Conservation (phyloP, 1,140 invertebrate species). For the Helicoverpa zea region DNA sequence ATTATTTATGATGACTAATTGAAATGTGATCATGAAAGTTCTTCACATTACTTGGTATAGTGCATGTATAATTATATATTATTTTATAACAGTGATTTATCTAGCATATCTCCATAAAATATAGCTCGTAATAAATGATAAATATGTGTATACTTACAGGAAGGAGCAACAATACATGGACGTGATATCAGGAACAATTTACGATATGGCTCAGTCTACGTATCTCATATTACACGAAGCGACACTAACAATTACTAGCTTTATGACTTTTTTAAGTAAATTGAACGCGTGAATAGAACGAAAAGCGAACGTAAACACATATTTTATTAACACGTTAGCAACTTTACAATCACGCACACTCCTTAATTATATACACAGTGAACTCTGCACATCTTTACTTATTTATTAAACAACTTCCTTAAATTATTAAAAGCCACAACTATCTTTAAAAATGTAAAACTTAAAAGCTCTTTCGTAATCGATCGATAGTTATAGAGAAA, state of each 20-base stretch:
- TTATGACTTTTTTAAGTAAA: constrained; percentile 57
- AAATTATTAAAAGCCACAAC: constrained; percentile 46
- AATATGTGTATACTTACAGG: constrained; percentile 74
- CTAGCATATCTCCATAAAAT: neutral
- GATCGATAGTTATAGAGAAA: constrained; percentile 83
- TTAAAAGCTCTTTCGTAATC: constrained; percentile 81
- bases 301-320: constrained; percentile 63
- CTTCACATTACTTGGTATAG: neutral
- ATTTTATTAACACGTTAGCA: constrained; percentile 60
- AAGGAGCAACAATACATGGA: constrained; percentile 86
- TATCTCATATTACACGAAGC: constrained; percentile 54
- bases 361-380: constrained; percentile 24
- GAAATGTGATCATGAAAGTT: neutral
- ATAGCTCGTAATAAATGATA: neutral
- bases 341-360: constrained; percentile 42
- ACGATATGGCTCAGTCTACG: constrained; percentile 51
- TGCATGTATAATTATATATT: neutral
- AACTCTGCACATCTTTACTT: constrained; percentile 24
- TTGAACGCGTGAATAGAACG: constrained; percentile 54
- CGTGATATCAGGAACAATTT: constrained; percentile 72
- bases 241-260: constrained; percentile 45
- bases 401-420: constrained; percentile 28
- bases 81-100: neutral
- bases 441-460: constrained; percentile 57
- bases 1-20: neutral